Evolutionary conservation across 2,888 invertebrate species (phyloP), one percentile per base, ranked within the genome.

Genomic region (Lamproptera curius): DNA sequence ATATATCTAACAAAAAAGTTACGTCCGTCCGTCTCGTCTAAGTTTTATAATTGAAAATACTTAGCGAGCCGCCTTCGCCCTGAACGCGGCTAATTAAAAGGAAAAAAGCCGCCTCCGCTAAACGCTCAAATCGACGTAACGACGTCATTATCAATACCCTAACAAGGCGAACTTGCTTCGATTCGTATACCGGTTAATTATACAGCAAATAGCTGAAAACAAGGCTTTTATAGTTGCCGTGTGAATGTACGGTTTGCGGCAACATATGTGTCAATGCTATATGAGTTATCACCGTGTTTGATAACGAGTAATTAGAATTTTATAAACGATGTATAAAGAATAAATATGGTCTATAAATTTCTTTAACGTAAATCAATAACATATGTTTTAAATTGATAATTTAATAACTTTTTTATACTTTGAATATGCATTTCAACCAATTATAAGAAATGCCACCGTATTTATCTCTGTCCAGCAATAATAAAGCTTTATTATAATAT

Each of bases 121-220:
- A 83, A 71, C 60, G 70, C 61, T 67, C 74, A 73, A 82, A 82
- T 72, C 62, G 61, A 63, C 57, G 70, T 81, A 84, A 83, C 77
- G 75, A 84, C 67, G 76, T 80, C 76, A 74, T 86, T 85, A 82
- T 67, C 72, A 62, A 68, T 62, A 57, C 69, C 65, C 75, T 82
- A 83, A 82, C 78, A 76, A 77, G 76, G 68, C 58, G 57, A 64
- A 73, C 64, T 67, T 68, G 65, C 65, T 54, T 59, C 55, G 49
- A 57, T 59, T 63, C 65, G 54, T 67, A 61, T 59, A 56, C 58
- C 54, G 55, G 73, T 65, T 76, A 80, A 80, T 76, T 76, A 70
- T 61, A 61, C 55, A 65, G 62, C 67, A 77, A 77, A 76, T 66
- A 70, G 13, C 42, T 56, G 50, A 64, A 62, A 64, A 64, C 52